Conservation (phyloP, 2,797 vertebrate species). For the Lagocephalus sceleratus region DNA sequence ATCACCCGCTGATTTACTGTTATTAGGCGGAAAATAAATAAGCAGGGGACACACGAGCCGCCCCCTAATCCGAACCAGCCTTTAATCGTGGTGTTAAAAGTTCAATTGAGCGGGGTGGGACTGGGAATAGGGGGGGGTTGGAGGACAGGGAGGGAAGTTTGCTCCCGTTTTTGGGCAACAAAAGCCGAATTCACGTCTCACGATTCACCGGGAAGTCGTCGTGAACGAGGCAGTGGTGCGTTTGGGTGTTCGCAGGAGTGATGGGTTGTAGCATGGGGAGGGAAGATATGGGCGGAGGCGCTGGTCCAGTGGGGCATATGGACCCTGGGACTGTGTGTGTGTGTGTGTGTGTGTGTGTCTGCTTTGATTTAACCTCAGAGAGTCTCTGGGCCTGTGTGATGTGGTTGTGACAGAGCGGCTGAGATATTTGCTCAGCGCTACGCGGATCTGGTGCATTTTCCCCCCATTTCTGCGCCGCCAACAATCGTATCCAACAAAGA, state of each 20-base stretch:
- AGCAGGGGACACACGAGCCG: not conserved
- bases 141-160: not conserved
- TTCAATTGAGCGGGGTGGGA: too few species aligned
- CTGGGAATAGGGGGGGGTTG: not conserved
- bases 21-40: too few species aligned
- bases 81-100: not conserved
- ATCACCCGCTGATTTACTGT: too few species aligned
- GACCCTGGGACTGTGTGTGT: slow-evolving; percentile 1
- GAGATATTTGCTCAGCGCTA: slow-evolving; percentile 2
- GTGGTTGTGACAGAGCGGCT: slow-evolving; percentile 11
- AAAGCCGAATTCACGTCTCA: too few species aligned
- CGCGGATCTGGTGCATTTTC: slow-evolving; percentile 7
- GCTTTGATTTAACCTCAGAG: slow-evolving; percentile 17
- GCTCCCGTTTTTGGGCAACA: not conserved
- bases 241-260: not conserved
- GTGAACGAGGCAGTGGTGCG: not conserved
- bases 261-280: slow-evolving; percentile 36
- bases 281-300: slow-evolving; percentile 35
- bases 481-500: slow-evolving; percentile 30
- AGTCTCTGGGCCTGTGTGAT: slow-evolving; percentile 3
- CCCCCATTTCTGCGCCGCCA: not conserved
- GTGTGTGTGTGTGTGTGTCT: slow-evolving; percentile 2
- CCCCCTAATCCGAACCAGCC: not conserved
- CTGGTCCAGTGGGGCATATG: slow-evolving; percentile 17
- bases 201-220: not conserved